Conservation (phyloP, 2,888 invertebrate species). For the Trissolcus japonicus region DNA sequence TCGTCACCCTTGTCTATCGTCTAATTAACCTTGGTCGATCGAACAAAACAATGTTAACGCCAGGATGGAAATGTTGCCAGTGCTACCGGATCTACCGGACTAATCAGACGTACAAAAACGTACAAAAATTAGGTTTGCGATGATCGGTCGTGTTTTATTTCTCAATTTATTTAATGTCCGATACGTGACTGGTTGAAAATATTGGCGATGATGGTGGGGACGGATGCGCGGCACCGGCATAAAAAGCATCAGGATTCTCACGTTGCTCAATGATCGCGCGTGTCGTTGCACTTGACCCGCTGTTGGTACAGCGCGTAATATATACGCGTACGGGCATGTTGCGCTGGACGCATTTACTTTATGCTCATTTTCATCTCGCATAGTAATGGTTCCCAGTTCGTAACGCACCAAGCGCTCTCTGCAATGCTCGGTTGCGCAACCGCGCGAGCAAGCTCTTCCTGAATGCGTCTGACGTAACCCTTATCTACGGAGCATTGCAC, state of each 20-base stretch:
- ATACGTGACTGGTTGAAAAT: constrained; percentile 45
- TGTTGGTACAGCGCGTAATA: constrained; percentile 54
- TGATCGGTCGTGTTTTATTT: constrained; percentile 42
- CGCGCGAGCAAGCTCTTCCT: constrained; percentile 55
- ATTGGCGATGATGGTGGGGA: constrained; percentile 13
- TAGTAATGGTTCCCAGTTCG: constrained; percentile 58
- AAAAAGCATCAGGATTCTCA: constrained; percentile 50
- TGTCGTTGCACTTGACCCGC: constrained; percentile 58
- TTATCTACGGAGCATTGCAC: constrained; percentile 58
- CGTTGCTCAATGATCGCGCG: constrained; percentile 56
- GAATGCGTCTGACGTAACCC: constrained; percentile 60
- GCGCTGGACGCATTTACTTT: constrained; percentile 58
- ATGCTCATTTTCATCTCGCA: constrained; percentile 57
- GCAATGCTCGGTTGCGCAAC: constrained; percentile 61
- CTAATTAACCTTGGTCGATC: constrained; percentile 30
- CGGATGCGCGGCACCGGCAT: constrained; percentile 8
- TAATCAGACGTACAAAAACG: constrained; percentile 35
- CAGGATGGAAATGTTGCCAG: constrained; percentile 30
- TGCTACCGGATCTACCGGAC: constrained; percentile 41
- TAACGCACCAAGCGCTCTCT: constrained; percentile 59
- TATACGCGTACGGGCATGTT: constrained; percentile 51
- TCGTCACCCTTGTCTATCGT: constrained; percentile 33
- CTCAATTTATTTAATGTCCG: constrained; percentile 48
- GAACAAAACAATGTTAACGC: constrained; percentile 43
- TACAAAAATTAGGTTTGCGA: constrained; percentile 27